Base-by-base conservation (phyloP, 2,797 vertebrate genomes). In the Buceros bicornis region DNA sequence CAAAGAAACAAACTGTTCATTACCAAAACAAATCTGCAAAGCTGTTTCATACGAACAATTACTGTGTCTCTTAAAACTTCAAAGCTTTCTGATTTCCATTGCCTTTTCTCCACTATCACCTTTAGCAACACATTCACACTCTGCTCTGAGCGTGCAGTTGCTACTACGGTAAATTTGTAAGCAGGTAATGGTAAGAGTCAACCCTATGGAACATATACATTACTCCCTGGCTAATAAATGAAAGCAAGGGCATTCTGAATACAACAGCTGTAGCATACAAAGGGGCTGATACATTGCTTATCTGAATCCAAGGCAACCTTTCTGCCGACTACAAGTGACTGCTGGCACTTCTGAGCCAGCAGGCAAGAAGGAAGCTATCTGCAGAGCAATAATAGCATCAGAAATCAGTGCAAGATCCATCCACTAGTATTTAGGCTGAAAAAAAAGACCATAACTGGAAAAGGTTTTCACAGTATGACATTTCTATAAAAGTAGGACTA, bases 351-450 rank as follows among this genome's bases (percentile, higher is more conserved):
- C 31, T 26, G 51, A 31, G 18, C 64, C 45, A 62, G 73, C 53
- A 87, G 40, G 50, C 53, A 69, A 62, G 43, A 33, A 65, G 21
- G 43, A 76, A 87, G 7, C 19, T 73, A 7, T 50, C n/a, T 42
- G 45, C 33, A 78, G 26, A 87, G 35, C 11, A 35, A 2, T 33
- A 57, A 24, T 4, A 69, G 15, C 50, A 45, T 48, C 0, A 0
- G 21, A 82, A 69, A 47, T 57, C 26, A 33, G 33, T 54, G 3
- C 28, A 42, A 48, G n/a, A 73, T 16, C 19, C 6, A 48, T 13
- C 15, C 21, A 1, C 33, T 11, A 54, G 16, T 47, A 50, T 16
- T 82, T 47, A 70, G 53, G 48, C 48, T 67, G 21, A 65, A 40
- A 66, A 45, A 57, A 88, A 80, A 45, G 10, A 62, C 5, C 26